Base-by-base conservation (phyloP, 2,888 invertebrate genomes). In the Microctonus brassicae region DNA sequence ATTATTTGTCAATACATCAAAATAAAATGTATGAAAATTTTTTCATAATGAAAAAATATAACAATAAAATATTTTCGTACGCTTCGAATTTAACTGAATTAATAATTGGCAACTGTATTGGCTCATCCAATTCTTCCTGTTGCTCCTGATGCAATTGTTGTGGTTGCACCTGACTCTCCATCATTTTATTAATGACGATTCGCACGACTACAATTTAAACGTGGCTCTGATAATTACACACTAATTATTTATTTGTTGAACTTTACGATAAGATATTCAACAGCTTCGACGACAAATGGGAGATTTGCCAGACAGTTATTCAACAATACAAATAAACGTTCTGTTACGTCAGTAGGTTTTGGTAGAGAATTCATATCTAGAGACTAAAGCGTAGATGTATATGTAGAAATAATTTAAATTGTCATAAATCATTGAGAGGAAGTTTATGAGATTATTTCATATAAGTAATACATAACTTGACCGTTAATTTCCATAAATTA, bases 91-190 rank as follows among this genome's bases (percentile, higher is more conserved):
- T 81, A 68, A 77, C 77, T 70, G 75, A 65, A 70, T 63, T 72
- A 72, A 74, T 79, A 69, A 73, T 73, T 65, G 75, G 73, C 62
- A 70, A 72, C 34, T 68, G 75, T 6, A 72, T 22, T 68, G 76
- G 76, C 55, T 75, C 73, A 70, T 73, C 69, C 62, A 69, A 65
- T 66, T 22, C 17, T 17, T 47, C 17, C 7, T 47, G 5, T 2
- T 72, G 33, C 64, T 72, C 66, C 76, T 75, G 77, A 72, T 75
- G 76, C 73, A 77, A 78, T 78, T 80, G 20, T 47, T 47, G 80
- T 77, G 78, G 80, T 75, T 79, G 82, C 75, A 80, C 81, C 80
- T 81, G 83, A 75, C 79, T 80, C 81, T 86, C 83, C 78, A 81
- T 81, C 85, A 86, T 84, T 78, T 81, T 82, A 78, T 82, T 77